These are phyloP conservation scores for Pelobates fuscus DNA, from an alignment of 2,113 vertebrate species.

Conservation along the genomic window DNA sequence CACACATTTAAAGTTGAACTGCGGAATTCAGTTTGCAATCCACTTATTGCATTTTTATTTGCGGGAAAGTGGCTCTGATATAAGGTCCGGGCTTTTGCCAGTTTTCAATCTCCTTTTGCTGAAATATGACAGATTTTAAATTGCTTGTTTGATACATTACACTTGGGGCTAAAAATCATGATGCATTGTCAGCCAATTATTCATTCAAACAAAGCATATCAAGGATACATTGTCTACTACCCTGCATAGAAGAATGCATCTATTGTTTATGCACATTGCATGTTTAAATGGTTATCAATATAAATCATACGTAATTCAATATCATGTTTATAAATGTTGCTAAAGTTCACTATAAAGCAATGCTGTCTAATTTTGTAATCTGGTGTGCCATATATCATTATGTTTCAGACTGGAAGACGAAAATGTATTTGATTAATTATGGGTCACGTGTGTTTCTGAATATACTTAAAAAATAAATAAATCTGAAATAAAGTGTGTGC, in stretches of 20 bases:
- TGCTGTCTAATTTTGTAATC: too few species aligned
- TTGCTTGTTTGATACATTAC: conserved; percentile 38
- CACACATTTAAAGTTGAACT: conserved; percentile 5
- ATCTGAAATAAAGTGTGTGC: too few species aligned
- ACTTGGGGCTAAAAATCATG: conserved; percentile 17
- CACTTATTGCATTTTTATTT: conserved; percentile 37
- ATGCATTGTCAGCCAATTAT: conserved; percentile 26
- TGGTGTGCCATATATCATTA: too few species aligned
- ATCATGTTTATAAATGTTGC: not conserved
- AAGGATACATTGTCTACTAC: conserved; percentile 31
- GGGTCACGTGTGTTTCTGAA: too few species aligned
- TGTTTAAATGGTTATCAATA: conserved; percentile 25
- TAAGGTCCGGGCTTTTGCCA: conserved; percentile 22
- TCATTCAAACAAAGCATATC: conserved; percentile 38
- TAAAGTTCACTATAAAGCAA: not conserved
- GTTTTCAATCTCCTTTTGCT: conserved; percentile 43
- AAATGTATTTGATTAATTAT: too few species aligned
- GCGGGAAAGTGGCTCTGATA: conserved; percentile 19
- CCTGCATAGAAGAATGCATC: not conserved
- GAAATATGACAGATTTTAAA: conserved; percentile 41
- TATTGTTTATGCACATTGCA: conserved; percentile 21
- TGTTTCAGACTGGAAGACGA: too few species aligned
- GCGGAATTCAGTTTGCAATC: not conserved
- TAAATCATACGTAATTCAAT: conserved; percentile 24
- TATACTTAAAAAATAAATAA: too few species aligned